A percentile compares a stretch with the other conserved stretches of the same genome.
Evolutionary conservation across 2,113 vertebrate genomes (phyloP).

Genomic region (Planiliza haematocheilus): DNA sequence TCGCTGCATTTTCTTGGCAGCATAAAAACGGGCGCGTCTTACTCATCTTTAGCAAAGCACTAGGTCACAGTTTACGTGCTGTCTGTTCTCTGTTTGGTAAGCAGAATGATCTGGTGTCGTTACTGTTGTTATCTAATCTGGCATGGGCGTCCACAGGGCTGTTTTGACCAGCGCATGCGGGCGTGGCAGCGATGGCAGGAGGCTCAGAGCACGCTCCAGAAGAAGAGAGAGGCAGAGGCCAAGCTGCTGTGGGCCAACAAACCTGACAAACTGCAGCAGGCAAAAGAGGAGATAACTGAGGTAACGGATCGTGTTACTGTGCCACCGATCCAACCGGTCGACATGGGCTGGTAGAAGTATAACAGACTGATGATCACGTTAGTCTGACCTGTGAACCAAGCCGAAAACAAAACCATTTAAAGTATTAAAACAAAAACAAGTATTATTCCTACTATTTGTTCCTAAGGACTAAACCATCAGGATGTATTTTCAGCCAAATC

Average conservation of each 20-base stretch:
- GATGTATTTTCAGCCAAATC: too few relatives aligned
- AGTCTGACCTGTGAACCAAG: too few relatives aligned
- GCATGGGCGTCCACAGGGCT: constrained; percentile 80
- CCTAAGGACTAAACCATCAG: too few relatives aligned
- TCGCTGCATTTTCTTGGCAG: neutral
- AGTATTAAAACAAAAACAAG: too few relatives aligned
- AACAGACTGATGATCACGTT: too few relatives aligned
- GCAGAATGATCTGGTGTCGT: neutral
- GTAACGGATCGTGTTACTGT: constrained; percentile 68
- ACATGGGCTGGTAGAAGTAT: too few relatives aligned
- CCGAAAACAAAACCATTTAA: too few relatives aligned
- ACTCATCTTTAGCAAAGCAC: too few relatives aligned
- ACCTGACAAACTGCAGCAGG: constrained; percentile 95
- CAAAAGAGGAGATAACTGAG: constrained; percentile 95
- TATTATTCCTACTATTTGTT: too few relatives aligned
- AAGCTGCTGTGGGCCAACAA: constrained; percentile 97
- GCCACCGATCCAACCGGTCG: too few relatives aligned
- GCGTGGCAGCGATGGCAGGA: constrained; percentile 98
- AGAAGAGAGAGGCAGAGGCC: constrained; percentile 95
- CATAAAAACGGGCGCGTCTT: neutral
- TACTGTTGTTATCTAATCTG: neutral
- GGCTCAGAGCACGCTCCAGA: constrained; percentile 91
- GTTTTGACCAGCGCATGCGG: constrained; percentile 95
- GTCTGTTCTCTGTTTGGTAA: neutral
- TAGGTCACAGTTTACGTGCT: constrained; percentile 5